Evolutionary conservation across 2,113 vertebrate genomes (phyloP).

Genomic region (Mastomys coucha): DNA sequence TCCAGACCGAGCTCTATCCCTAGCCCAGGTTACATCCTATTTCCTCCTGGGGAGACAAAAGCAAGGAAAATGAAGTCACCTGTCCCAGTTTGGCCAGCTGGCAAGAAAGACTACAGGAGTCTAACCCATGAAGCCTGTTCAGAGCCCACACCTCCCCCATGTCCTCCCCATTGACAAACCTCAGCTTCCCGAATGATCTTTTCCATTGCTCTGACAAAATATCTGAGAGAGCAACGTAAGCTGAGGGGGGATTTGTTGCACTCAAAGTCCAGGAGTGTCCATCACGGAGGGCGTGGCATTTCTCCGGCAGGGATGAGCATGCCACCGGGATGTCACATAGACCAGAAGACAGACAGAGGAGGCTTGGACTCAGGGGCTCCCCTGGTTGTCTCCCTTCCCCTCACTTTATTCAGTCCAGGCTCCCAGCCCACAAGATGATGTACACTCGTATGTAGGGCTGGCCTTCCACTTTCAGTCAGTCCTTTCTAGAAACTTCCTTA

Average conservation of each 20-base stretch:
- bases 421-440: background rate
- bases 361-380: too few species aligned
- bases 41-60: background rate
- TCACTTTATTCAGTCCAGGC: background rate
- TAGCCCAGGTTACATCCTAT: background rate
- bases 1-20: too few species aligned
- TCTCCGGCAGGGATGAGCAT: background rate
- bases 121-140: background rate
- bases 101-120: background rate
- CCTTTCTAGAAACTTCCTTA: background rate
- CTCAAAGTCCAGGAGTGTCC: background rate
- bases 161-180: rapidly evolving
- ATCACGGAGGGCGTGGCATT: background rate
- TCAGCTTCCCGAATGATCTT: background rate
- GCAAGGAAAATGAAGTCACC: background rate
- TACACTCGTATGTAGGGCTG: background rate
- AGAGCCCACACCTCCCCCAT: background rate
- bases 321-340: background rate
- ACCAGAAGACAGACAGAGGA: background rate
- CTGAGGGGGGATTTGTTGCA: background rate
- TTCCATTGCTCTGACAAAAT: background rate
- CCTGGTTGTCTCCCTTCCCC: background rate
- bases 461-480: background rate
- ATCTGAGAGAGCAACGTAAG: background rate
- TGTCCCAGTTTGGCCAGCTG: background rate